Evolutionary conservation across 2,113 vertebrate genomes (phyloP), one percentile per base, ranked within the genome.

Genomic region (Acrocephalus kingi): DNA sequence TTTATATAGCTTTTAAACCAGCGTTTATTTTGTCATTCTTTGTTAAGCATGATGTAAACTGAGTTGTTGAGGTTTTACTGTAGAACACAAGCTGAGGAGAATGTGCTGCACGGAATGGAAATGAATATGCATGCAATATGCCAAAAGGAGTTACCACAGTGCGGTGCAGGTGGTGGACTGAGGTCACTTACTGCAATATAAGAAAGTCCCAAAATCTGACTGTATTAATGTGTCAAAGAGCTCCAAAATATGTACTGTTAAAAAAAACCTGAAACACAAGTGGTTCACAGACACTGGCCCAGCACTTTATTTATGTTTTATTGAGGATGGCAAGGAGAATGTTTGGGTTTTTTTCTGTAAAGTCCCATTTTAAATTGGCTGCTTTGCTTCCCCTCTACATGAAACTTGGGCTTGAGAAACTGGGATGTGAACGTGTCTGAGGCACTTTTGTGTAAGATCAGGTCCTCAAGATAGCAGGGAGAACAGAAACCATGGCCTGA

Each of bases 221-320:
- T 30, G 11, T 13, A n/a, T 61, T 35, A 24, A 11, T n/a, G 45
- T 15, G 31, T 45, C 73, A 56, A 85, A 62, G 27, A 35, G 18
- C 18, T 87, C 62, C 30, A 87, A 58, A 84, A 58, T 13, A 11
- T 2, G 0, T 5, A 21, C 18, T 58, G 20, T 10, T 52, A 11
- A 18, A 51, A 83, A 33, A 51, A 61, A 46, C 27, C 11, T 54
- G 39, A 51, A 90, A 71, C 15, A 46, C 7, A 11, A 66, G 15
- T 43, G 4, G 1, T 41, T 77, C 25, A 11, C 0, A 0, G 49
- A 21, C 23, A 9, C 5, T 73, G 49, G 55, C 49, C 68, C 52
- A 45, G 73, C 21, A 25, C 19, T 75, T 55, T 19, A 62, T 58
- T 73, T 15, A 16, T 33, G 22, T 84, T 79, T 59, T 74, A 48